A percentile compares a stretch with the other conserved stretches of the same genome.
phyloP scores from a whole-genome alignment of 2,113 vertebrate species.

The Microcebus ravelobensis region DNA sequence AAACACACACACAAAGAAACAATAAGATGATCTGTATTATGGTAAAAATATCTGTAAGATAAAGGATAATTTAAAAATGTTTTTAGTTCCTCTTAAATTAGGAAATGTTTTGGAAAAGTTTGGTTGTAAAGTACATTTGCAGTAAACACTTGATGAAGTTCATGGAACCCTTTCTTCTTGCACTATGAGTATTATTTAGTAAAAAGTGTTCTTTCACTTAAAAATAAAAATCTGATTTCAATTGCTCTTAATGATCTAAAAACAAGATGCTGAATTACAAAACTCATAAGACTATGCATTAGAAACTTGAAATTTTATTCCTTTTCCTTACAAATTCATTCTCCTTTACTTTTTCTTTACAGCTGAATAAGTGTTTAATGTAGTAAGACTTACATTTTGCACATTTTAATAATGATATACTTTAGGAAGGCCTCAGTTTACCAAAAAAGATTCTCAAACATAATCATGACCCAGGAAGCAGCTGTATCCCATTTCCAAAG shows the following conservation, averaged over 20 bases:
- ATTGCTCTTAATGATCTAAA: slow-evolving; percentile 68
- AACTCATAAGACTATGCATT: slow-evolving; percentile 71
- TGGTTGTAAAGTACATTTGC: slow-evolving; percentile 49
- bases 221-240: slow-evolving; percentile 78
- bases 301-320: slow-evolving; percentile 1
- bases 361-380: slow-evolving; percentile 53
- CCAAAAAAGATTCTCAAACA: slow-evolving; percentile 75
- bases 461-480: slow-evolving; percentile 82
- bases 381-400: slow-evolving; percentile 71
- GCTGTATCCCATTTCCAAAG: slow-evolving; percentile 85
- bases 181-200: slow-evolving; percentile 25
- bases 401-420: slow-evolving; percentile 70
- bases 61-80: not conserved
- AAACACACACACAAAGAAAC: not conserved
- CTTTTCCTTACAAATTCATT: slow-evolving; percentile 53
- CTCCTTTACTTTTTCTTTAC: slow-evolving; percentile 57
- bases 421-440: slow-evolving; percentile 81
- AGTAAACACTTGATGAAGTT: slow-evolving; percentile 75
- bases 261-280: slow-evolving; percentile 54
- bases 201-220: slow-evolving; percentile 58
- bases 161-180: slow-evolving; percentile 58
- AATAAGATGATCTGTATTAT: not conserved
- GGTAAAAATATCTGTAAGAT: slow-evolving; percentile 6
- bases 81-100: slow-evolving; percentile 29
- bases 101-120: not conserved